Evolutionary conservation across 1,140 invertebrate genomes (phyloP).

Genomic region (Brachystomella parvula): DNA sequence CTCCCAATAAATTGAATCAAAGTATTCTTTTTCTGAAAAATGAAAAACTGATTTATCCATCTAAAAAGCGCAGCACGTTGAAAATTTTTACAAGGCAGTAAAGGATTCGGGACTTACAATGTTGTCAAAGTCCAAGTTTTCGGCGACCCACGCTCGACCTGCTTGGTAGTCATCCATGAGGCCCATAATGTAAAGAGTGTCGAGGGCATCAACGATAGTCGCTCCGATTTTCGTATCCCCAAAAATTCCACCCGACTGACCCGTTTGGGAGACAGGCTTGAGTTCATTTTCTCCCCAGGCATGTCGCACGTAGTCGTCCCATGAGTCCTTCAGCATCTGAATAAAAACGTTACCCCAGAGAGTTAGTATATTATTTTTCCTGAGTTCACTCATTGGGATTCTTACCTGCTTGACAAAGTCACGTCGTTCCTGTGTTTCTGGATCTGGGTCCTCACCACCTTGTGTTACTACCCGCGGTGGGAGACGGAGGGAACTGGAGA

Average conservation of each 20-base stretch:
- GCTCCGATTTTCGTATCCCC: conserved; percentile 61
- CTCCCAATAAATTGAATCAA: background rate
- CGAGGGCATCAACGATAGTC: conserved; percentile 50
- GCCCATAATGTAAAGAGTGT: conserved; percentile 51
- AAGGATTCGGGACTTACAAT: conserved; percentile 63
- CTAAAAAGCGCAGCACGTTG: no score
- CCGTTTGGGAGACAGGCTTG: conserved; percentile 75
- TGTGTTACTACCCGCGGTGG: conserved; percentile 17
- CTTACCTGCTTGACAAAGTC: conserved; percentile 69
- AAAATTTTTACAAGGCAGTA: no score
- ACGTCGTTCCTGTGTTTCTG: conserved; percentile 52
- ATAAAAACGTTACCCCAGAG: background rate
- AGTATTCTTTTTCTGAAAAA: background rate
- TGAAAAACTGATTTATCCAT: background rate
- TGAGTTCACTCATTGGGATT: background rate
- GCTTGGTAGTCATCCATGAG: conserved; percentile 48
- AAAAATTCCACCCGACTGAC: conserved; percentile 86
- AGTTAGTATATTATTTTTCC: background rate
- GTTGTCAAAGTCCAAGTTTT: conserved; percentile 69
- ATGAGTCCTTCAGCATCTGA: conserved; percentile 90
- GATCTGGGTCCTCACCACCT: conserved; percentile 56
- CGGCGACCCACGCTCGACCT: conserved; percentile 55
- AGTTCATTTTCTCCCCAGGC: conserved; percentile 98
- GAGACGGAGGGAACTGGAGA: background rate
- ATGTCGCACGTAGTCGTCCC: conserved; percentile 89